Conservation (phyloP, 2,797 vertebrate genomes). For the Mus minutoides region DNA sequence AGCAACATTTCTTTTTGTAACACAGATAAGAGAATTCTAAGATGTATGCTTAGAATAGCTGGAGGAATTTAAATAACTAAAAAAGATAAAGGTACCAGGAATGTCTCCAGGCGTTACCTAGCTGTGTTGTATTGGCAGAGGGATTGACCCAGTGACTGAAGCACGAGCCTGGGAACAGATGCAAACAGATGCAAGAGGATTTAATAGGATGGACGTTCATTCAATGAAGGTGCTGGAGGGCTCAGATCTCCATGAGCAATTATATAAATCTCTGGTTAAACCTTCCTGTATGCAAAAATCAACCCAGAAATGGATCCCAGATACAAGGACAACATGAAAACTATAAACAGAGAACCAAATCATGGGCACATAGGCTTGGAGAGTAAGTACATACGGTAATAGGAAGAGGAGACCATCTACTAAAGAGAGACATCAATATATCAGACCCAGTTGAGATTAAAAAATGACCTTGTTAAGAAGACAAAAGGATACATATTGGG, state of each 20-base stretch:
- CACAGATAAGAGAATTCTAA: not conserved
- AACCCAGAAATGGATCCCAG: not conserved
- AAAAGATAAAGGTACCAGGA: not conserved
- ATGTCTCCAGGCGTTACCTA: not conserved
- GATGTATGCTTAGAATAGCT: not conserved
- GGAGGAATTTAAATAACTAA: not conserved
- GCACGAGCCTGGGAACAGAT: not conserved
- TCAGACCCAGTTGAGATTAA: not conserved
- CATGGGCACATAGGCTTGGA: not conserved
- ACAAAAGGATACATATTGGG: not conserved
- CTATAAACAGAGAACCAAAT: not conserved
- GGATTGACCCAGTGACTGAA: not conserved
- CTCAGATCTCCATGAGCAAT: not conserved
- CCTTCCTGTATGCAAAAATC: not conserved
- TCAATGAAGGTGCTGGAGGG: not conserved
- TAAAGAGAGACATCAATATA: not conserved
- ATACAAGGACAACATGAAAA: not conserved
- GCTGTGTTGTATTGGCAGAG: not conserved
- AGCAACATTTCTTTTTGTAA: not conserved
- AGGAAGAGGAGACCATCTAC: not conserved
- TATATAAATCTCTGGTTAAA: not conserved
- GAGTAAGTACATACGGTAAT: not conserved
- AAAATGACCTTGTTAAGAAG: not conserved
- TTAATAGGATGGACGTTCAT: not conserved
- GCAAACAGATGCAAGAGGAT: not conserved